A percentile compares a stretch with the other conserved stretches of the same genome.
Evolutionary conservation across 2,888 invertebrate genomes (phyloP).

Genomic region (Phytoseiulus persimilis): DNA sequence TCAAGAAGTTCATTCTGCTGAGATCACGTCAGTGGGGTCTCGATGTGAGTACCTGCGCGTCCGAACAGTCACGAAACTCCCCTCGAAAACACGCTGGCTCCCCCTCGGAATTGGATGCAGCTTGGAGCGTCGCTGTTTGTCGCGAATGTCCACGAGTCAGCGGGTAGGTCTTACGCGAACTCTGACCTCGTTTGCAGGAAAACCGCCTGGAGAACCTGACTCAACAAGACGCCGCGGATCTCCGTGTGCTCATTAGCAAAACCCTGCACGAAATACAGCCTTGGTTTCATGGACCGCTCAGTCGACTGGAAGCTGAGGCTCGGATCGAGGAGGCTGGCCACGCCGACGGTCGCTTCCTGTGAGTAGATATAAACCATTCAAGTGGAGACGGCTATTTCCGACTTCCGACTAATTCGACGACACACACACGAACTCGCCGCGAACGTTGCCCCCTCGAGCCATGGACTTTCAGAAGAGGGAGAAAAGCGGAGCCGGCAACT

Average conservation of each 20-base stretch:
- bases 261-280: conserved; percentile 51
- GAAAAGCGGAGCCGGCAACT: neutral
- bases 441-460: neutral
- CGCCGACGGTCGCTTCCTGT: conserved; percentile 52
- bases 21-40: conserved; percentile 47
- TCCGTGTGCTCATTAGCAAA: conserved; percentile 48
- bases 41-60: conserved; percentile 43
- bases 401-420: neutral
- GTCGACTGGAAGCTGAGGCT: conserved; percentile 50
- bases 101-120: neutral
- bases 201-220: conserved; percentile 41
- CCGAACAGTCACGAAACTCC: neutral
- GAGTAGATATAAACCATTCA: conserved; percentile 42
- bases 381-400: neutral
- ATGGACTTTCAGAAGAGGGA: neutral
- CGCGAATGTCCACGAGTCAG: too few species aligned
- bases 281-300: conserved; percentile 52
- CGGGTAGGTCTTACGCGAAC: neutral
- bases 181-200: neutral
- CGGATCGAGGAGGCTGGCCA: conserved; percentile 49
- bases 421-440: too few species aligned
- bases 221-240: conserved; percentile 38
- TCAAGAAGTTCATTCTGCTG: conserved; percentile 44
- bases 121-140: too few species aligned
- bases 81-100: neutral